Evolutionary conservation across 1,140 invertebrate genomes (phyloP), one percentile per base, ranked within the genome.

Genomic region (Littorina saxatilis): DNA sequence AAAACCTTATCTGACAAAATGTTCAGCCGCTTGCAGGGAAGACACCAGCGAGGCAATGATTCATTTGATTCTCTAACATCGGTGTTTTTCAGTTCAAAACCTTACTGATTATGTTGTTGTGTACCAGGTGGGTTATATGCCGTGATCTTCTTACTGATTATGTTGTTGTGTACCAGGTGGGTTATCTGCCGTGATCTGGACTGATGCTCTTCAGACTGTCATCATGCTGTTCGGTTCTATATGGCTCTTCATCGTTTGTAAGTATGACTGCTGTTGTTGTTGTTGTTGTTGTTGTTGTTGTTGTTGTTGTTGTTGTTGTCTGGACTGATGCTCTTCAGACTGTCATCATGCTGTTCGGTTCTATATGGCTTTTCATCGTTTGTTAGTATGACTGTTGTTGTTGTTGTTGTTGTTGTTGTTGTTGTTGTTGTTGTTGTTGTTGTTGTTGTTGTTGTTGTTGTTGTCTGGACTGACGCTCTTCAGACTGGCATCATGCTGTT

Each of bases 391-490:
- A 3, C 43, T 47, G n/a, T n/a, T n/a, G n/a, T n/a, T n/a, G n/a
- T n/a, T n/a, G n/a, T n/a, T n/a, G n/a, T n/a, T 94, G 23, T 93
- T 94, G 58, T 7, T 61, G 58, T 61, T 61, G 58, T n/a, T 39
- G 68, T 9, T 72, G 9, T 5, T 72, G 39, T 43, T 9, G 35
- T 9, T 73, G 32, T n/a, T 39, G 93, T 93, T 29, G 58, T n/a
- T 39, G 68, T 9, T 72, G 9, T 5, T 72, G 39, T 43, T 9
- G 35, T 9, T 73, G 32, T n/a, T 39, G 93, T 93, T 29, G 93
- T 94, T 17, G 93, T 94, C 17, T 94, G 92, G 82, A 94, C 93
- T 1, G 93, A 94, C 84, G 92, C 91, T 0, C 83, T 93, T 27
- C 93, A 94, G 86, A 91, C 90, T 76, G 88, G 93, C 70, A 89